Percentiles rank a stretch among this genome's conserved stretches.
Conservation (phyloP, 1,140 invertebrate genomes). For the Callitettix versicolor region DNA sequence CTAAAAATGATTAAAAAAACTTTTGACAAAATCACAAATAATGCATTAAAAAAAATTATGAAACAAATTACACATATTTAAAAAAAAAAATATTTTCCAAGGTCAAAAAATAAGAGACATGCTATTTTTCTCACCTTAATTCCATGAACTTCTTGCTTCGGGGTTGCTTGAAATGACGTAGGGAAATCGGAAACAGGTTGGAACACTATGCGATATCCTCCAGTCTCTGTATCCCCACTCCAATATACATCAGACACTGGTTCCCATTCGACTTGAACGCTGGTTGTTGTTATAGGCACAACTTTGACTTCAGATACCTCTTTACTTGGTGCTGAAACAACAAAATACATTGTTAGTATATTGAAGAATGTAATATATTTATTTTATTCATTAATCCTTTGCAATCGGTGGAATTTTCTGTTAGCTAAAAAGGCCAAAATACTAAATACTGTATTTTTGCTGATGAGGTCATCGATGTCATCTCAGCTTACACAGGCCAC, state of each 20-base stretch:
- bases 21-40: too few relatives aligned
- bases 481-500: too few relatives aligned
- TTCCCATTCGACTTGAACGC: conserved; percentile 77
- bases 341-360: conserved; percentile 4
- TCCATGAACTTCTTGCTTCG: conserved; percentile 71
- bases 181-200: conserved; percentile 79
- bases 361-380: neutral
- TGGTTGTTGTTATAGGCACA: conserved; percentile 83
- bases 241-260: conserved; percentile 63
- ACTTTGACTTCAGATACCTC: conserved; percentile 74
- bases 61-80: too few relatives aligned
- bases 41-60: too few relatives aligned
- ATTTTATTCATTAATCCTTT: too few relatives aligned
- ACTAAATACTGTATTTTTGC: too few relatives aligned
- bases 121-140: conserved; percentile 48
- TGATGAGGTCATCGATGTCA: too few relatives aligned
- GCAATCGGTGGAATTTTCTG: too few relatives aligned
- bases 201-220: conserved; percentile 80
- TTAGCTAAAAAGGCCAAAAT: too few relatives aligned
- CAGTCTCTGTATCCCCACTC: conserved; percentile 79
- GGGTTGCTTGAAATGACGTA: conserved; percentile 63
- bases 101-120: too few relatives aligned
- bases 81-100: too few relatives aligned
- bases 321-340: conserved; percentile 63
- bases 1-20: too few relatives aligned